Base-by-base conservation (phyloP, 2,888 invertebrate species). In the Lordiphosa fenestrarum region DNA sequence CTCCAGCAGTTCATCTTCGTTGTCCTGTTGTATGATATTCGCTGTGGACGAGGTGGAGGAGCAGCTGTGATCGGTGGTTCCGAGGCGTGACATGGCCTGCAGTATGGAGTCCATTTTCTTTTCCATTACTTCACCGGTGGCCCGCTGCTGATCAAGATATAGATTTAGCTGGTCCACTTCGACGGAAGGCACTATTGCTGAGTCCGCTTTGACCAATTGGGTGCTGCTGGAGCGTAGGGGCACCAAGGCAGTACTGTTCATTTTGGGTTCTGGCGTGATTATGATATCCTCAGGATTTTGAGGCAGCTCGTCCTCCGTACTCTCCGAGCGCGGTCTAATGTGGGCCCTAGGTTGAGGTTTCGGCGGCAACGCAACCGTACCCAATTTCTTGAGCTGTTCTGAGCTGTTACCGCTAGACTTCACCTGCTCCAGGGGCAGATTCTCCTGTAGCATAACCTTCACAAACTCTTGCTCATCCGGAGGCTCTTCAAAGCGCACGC, bases 401-500 rank as follows among this genome's bases (percentile, higher is more conserved):
- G 12, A 2, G 0, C 3, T 40, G 15, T 2, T 33, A 4, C 7
- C 10, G 3, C 13, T 10, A 3, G 19, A 40, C 5, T 7, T 13
- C 12, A 35, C 23, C 6, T 46, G 15, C 3, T 67, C 54, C 0
- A 74, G 9, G 1, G 55, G 13, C 12, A 78, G 23, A 0, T 56
- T 48, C 0, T 71, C 4, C 2, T 53, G 56, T 0, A 3, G 4
- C 12, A 76, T 37, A 0, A 19, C 38, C 0, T 46, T 10, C 0
- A 50, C 48, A 2, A 82, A 78, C 19, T 63, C 54, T 1, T 47
- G 2, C 40, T 83, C 73, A 12, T 86, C 83, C 0, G 49, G 15
- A 0, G 19, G 1, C 1, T 30, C 0, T n/a, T 69, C 88, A 74
- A 92, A 92, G 70, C 91, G 88, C 38, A 92, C 71, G 6, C 92